A percentile compares a stretch with the other conserved stretches of the same genome.
Conservation (phyloP, 2,888 invertebrate species). For the Crepidodera aurea region DNA sequence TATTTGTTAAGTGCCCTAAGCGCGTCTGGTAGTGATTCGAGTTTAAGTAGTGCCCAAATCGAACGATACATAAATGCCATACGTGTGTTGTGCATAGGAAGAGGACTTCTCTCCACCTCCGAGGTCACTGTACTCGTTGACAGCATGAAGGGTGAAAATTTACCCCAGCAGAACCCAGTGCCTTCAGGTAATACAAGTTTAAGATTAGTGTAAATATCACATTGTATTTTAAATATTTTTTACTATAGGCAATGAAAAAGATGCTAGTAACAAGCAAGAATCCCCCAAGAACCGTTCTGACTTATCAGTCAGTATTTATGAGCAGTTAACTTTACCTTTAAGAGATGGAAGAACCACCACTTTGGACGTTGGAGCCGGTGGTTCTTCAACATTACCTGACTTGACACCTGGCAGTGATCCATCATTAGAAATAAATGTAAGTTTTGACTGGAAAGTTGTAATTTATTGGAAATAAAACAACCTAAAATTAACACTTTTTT, state of each 20-base stretch:
- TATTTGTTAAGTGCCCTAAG: constrained; percentile 65
- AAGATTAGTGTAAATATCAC: too few relatives aligned
- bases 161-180: constrained; percentile 61
- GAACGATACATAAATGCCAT: constrained; percentile 72
- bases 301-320: constrained; percentile 75
- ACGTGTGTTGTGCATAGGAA: constrained; percentile 75
- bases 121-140: constrained; percentile 81
- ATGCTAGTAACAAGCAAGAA: constrained; percentile 62
- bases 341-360: constrained; percentile 64
- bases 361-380: constrained; percentile 58
- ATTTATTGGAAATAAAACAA: too few relatives aligned
- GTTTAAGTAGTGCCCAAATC: constrained; percentile 57
- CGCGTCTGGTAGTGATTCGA: constrained; percentile 52
- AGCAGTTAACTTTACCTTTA: constrained; percentile 75
- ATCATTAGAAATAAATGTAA: constrained; percentile 63
- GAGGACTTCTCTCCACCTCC: constrained; percentile 74
- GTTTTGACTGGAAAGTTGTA: too few relatives aligned
- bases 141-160: constrained; percentile 75
- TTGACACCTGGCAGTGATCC: constrained; percentile 53
- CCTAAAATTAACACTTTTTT: constrained; percentile 36
- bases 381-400: constrained; percentile 53
- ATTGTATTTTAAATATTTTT: too few relatives aligned
- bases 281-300: constrained; percentile 73
- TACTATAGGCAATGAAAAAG: constrained; percentile 64
- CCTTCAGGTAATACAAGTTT: constrained; percentile 47